These are phyloP conservation scores for Melipona beecheii DNA, from an alignment of 2,888 invertebrate genomes.

Conservation along the genomic window DNA sequence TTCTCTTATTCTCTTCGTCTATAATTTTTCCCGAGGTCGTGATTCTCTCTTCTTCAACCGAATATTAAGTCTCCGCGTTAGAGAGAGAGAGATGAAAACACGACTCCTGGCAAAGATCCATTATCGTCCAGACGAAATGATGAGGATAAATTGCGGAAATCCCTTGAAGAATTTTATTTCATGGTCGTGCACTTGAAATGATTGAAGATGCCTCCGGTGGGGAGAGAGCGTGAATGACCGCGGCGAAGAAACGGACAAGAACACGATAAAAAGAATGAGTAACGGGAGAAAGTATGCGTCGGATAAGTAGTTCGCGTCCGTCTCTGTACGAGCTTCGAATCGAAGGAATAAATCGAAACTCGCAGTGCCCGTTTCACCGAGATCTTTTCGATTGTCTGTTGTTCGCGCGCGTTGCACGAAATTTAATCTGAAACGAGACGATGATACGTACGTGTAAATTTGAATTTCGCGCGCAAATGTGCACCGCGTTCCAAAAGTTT, in stretches of 20 bases:
- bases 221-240: conserved; percentile 58
- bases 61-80: no score
- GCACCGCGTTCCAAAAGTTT: not conserved
- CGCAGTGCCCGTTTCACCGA: not conserved
- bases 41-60: not conserved
- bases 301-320: conserved; percentile 48
- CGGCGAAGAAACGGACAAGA: conserved; percentile 48
- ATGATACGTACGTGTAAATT: not conserved
- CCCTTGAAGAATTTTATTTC: conserved; percentile 53
- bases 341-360: conserved; percentile 5
- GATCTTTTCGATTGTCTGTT: conserved; percentile 2
- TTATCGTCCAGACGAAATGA: not conserved
- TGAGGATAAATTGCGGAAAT: conserved; percentile 51
- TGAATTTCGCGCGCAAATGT: not conserved
- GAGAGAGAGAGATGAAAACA: not conserved
- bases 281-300: conserved; percentile 56
- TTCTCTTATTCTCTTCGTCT: not conserved
- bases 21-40: not conserved
- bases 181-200: conserved; percentile 42
- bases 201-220: conserved; percentile 40
- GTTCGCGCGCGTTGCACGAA: conserved; percentile 3
- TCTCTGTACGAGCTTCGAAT: conserved; percentile 1
- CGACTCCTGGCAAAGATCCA: conserved; percentile 7
- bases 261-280: conserved; percentile 51
- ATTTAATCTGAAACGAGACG: not conserved